Evolutionary conservation across 2,888 invertebrate species (phyloP), one percentile per base, ranked within the genome.

Genomic region (Xanthia togata): DNA sequence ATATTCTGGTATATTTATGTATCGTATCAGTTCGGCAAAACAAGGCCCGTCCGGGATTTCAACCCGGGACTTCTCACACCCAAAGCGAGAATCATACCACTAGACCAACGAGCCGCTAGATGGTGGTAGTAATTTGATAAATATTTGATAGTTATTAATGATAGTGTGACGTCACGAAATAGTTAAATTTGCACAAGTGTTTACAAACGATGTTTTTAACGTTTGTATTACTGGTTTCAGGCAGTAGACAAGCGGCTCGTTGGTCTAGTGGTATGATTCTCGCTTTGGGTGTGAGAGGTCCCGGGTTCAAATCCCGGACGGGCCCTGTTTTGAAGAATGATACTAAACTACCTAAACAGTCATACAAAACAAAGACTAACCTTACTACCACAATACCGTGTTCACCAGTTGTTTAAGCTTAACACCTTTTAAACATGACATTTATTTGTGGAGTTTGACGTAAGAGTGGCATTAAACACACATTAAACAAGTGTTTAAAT

Each of bases 261-360:
- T 96, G 95, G 96, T 96, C 95, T 96, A 96, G 95, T 94, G 96
- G 95, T 96, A 96, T 96, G 96, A 96, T 96, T 96, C 94, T 96
- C 96, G 95, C 95, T 96, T 96, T 93, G 96, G 96, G 96, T 96
- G 96, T 94, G 96, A 95, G 96, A 95, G 96, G 96, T 95, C 96
- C 95, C 96, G 96, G 95, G 96, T 96, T 96, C 96, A 96, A 96
- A 96, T 96, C 96, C 96, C 96, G 96, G 96, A 96, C 96, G 96
- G 94, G 96, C 96, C 96, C 96, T 74, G 6, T 85, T 84, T 85
- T 83, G 26, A 60, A 38, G 35, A 38, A 38, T 8, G n/a, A n/a
- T 55, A 26, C 5, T 55, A 55, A 1, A 55, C 55, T 12, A 26
- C 12, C n/a, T n/a, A 55, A 55, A 0, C 2, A 50, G 8, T 50